A percentile compares a stretch with the other conserved stretches of the same genome.
Conservation (phyloP, 2,113 vertebrate genomes). For the Psittacara wagleri region DNA sequence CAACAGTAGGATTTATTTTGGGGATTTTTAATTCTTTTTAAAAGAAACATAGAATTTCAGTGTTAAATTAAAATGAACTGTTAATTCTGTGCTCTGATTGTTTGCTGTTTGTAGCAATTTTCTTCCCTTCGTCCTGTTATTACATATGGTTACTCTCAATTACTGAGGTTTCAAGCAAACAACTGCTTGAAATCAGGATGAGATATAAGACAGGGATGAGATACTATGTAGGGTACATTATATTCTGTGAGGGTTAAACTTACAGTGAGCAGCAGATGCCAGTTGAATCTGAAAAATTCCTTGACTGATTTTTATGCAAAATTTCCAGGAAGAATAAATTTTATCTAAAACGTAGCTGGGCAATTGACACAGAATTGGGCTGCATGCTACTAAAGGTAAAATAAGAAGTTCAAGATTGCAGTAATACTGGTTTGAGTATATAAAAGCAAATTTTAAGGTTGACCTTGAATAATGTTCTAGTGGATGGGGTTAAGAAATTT, state of each 20-base stretch:
- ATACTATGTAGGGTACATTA: neutral
- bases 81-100: neutral
- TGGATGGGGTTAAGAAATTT: neutral
- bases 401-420: neutral
- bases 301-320: neutral
- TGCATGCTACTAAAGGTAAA: neutral
- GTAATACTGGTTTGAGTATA: neutral
- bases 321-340: slow-evolving; percentile 29
- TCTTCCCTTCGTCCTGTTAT: neutral
- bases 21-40: neutral
- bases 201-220: neutral
- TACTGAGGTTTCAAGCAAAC: neutral
- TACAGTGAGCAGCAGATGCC: neutral
- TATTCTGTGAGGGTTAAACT: neutral
- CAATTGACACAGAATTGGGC: slow-evolving; percentile 18
- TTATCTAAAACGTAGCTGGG: neutral
- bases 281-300: neutral
- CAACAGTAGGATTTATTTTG: neutral
- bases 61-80: neutral
- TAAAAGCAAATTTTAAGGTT: neutral
- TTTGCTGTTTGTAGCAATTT: neutral
- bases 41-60: neutral
- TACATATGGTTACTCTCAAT: neutral
- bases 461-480: neutral
- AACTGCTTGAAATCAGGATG: neutral